phyloP scores from a whole-genome alignment of 1,140 invertebrate species.

The Cydia amplana region DNA sequence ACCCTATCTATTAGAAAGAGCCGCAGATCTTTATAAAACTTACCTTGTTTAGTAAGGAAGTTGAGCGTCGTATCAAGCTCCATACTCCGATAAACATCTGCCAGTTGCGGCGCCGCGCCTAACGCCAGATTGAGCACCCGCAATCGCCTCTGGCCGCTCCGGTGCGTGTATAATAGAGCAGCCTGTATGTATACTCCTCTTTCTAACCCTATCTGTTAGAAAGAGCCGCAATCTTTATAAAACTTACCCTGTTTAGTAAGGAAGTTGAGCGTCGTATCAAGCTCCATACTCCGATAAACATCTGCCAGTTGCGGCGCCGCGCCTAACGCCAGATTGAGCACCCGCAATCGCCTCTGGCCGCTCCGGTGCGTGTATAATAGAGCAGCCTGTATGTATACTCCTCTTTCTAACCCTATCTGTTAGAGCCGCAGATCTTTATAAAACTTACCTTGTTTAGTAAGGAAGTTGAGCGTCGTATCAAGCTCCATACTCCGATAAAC shows the following conservation, averaged over 20 bases:
- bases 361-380: slow-evolving; percentile 95
- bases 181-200: too few relatives aligned
- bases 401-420: too few relatives aligned
- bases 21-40: background rate
- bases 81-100: too few relatives aligned
- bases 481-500: slow-evolving; percentile 95
- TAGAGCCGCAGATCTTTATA: background rate
- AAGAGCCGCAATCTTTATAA: too few relatives aligned
- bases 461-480: slow-evolving; percentile 96
- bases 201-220: too few relatives aligned
- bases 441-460: slow-evolving; percentile 92
- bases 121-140: too few relatives aligned
- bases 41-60: slow-evolving; percentile 95
- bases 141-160: too few relatives aligned
- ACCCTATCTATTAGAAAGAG: too few relatives aligned
- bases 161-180: too few relatives aligned
- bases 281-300: slow-evolving; percentile 94
- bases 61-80: too few relatives aligned
- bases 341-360: slow-evolving; percentile 93
- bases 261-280: slow-evolving; percentile 96
- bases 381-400: slow-evolving; percentile 90
- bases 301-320: slow-evolving; percentile 96
- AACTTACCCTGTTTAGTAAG: too few relatives aligned
- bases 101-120: too few relatives aligned
- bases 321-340: slow-evolving; percentile 94